Evolutionary conservation across 2,797 vertebrate genomes (phyloP), one percentile per base, ranked within the genome.

Genomic region (Sebastes wilsoni): DNA sequence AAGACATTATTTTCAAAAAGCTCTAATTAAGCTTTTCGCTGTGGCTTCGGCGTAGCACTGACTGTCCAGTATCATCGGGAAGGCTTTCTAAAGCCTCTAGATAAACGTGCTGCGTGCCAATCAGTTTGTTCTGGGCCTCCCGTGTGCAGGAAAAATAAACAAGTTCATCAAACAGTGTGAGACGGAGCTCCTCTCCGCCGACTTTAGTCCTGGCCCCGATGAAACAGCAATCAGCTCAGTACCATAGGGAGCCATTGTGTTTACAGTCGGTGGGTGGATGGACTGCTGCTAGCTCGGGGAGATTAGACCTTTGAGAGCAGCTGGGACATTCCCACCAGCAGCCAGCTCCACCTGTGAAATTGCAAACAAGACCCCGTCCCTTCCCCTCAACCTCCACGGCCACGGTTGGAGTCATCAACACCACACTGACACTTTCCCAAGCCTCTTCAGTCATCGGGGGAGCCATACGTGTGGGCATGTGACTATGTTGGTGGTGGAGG

Each of bases 1-100:
- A 88, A 93, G 93, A 92, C 90, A 85, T 92, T 90, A 89, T 88
- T 93, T 94, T 92, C 88, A 88, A 84, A 90, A 92, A 90, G 89
- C 89, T 88, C 87, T 88, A 93, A 94, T 94, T 91, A 94, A 91
- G 89, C 72, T 84, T 86, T 91, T 88, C 83, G 65, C 79, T 73
- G 69, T 77, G 77, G 77, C 75, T 90, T 81, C 83, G 75, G 76
- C 58, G 68, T 13, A 60, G 81, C 62, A 66, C 69, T 27, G 77
- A 83, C 79, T 81, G 87, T 86, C 89, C 88, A 49, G 71, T 74
- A 65, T 87, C 80, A 82, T 79, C 72, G 16, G 62, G 69, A 85
- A 83, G 30, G 59, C 66, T 89, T 90, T 88, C 83, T 72, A 72
- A 82, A 82, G 79, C 82, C 71, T 80, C 76, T 84, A 49, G 91